Conservation (phyloP, 2,888 invertebrate species). For the Tineola bisselliella region DNA sequence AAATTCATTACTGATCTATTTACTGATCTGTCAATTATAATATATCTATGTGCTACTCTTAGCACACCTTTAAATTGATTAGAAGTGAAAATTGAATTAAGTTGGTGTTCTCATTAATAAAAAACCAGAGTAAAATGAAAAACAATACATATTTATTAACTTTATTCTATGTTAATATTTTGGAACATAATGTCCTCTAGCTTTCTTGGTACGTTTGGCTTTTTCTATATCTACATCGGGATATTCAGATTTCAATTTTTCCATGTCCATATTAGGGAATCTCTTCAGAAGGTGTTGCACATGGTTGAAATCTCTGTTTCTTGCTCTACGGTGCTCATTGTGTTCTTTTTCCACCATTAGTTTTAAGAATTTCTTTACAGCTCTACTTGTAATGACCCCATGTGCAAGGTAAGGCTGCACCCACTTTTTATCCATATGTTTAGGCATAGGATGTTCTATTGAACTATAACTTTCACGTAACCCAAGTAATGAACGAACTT, state of each 20-base stretch:
- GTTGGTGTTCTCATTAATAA: no score
- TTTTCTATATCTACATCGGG: slow-evolving; percentile 80
- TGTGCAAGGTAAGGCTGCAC: slow-evolving; percentile 65
- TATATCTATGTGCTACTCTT: no score
- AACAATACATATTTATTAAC: not conserved
- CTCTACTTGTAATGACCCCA: slow-evolving; percentile 59
- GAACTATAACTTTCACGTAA: slow-evolving; percentile 64
- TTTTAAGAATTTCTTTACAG: slow-evolving; percentile 70
- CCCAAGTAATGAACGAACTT: slow-evolving; percentile 71
- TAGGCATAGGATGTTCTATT: slow-evolving; percentile 73
- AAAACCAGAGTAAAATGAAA: no score
- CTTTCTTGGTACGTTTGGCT: slow-evolving; percentile 64
- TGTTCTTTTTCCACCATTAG: slow-evolving; percentile 74
- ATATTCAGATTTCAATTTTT: slow-evolving; percentile 75
- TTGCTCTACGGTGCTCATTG: slow-evolving; percentile 63
- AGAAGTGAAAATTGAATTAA: no score
- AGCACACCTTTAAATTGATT: no score
- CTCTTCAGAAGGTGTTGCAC: slow-evolving; percentile 75
- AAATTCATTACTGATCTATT: no score
- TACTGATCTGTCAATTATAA: no score
- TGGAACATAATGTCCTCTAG: slow-evolving; percentile 71
- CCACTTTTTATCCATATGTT: slow-evolving; percentile 74
- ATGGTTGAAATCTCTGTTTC: slow-evolving; percentile 73
- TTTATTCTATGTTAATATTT: slow-evolving; percentile 30
- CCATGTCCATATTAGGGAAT: slow-evolving; percentile 80